phyloP scores from a whole-genome alignment of 1,140 invertebrate genomes.

The Amyelois transitella region DNA sequence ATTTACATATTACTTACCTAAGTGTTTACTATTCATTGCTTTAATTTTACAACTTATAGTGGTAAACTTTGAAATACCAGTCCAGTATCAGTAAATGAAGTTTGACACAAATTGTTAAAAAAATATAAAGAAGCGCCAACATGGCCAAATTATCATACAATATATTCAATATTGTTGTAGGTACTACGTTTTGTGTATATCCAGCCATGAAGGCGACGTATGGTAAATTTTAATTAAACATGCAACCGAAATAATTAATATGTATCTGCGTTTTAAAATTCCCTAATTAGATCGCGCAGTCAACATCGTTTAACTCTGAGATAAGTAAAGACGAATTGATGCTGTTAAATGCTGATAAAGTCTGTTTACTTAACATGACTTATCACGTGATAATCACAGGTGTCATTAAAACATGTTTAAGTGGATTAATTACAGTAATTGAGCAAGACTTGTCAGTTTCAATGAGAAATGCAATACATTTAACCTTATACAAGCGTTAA shows the following conservation, averaged over 20 bases:
- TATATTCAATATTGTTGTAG: too few relatives aligned
- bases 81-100: too few relatives aligned
- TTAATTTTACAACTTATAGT: too few relatives aligned
- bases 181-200: too few relatives aligned
- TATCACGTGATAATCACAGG: conserved; percentile 9
- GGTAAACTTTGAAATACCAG: too few relatives aligned
- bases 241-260: conserved; percentile 23
- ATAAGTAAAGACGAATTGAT: conserved; percentile 26
- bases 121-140: too few relatives aligned
- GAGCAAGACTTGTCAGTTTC: conserved; percentile 2
- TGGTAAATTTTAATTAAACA: neutral
- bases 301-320: conserved; percentile 15
- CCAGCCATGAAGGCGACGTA: too few relatives aligned
- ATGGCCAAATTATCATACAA: too few relatives aligned
- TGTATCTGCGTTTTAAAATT: conserved; percentile 23
- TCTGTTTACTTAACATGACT: conserved; percentile 19
- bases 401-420: conserved; percentile 7
- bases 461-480: neutral
- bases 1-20: too few relatives aligned
- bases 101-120: too few relatives aligned
- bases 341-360: conserved; percentile 11
- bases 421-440: conserved; percentile 7
- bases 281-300: conserved; percentile 24
- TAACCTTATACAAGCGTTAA: neutral
- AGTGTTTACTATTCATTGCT: too few relatives aligned